Base-by-base conservation (phyloP, 2,888 invertebrate species). In the Conops quadrifasciatus region DNA sequence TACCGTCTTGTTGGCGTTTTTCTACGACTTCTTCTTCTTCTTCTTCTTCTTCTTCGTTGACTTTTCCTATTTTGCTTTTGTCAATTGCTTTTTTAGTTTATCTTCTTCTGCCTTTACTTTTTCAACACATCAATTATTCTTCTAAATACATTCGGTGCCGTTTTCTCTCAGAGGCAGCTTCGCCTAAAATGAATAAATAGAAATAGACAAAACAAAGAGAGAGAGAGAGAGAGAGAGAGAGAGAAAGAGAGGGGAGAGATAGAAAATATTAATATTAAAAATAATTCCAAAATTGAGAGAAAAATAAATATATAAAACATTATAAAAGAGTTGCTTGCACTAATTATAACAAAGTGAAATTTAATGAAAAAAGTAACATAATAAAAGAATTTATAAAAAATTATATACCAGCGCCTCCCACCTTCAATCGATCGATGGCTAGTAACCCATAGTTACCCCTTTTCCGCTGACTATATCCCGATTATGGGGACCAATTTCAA, bases 141-240 rank as follows among this genome's bases (percentile, higher is more conserved):
- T 53, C 72, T 89, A 93, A 88, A 93, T 93, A 88, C 91, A 93
- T 83, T 93, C 93, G 87, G 91, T 91, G 85, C 92, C 92, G 82
- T 91, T 90, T 86, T 90, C 91, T 80, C 91, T 94, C 84, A 94
- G 89, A 77, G 94, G 94, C 88, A 93, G 92, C 88, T 92, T 91
- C 82, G 92, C 93, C 94, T 94, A 89, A 16, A 89, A 80, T 78
- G 82, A 79, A 77, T 77, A 71, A 80, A 75, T 69, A 1, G 60
- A 21, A 67, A 63, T 71, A 5, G n/a, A n/a, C n/a, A n/a, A n/a
- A n/a, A n/a, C n/a, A n/a, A n/a, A n/a, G n/a, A 45, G 15, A 62
- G 36, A 45, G 59, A 24, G 15, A 51, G 24, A 43, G 11, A 24
- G 0, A 24, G n/a, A 59, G 26, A 60, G 16, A 63, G 19, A 63